Conservation (phyloP, 2,797 vertebrate genomes). For the Myotis pilosus region DNA sequence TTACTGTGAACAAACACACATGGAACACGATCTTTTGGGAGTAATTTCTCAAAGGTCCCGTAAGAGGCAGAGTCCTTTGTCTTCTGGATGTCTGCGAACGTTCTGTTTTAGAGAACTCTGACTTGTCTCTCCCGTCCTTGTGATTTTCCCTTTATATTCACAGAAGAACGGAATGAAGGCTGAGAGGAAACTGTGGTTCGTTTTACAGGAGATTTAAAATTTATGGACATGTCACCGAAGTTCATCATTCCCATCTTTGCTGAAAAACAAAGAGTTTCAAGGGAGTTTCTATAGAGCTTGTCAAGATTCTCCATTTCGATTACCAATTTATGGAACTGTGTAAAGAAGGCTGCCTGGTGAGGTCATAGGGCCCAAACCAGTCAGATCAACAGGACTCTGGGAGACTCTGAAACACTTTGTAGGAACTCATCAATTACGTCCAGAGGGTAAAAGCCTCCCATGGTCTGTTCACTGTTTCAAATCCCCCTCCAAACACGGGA, state of each 20-base stretch:
- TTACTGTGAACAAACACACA: conserved; percentile 56
- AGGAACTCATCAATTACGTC: conserved; percentile 69
- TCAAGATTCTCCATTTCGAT: conserved; percentile 66
- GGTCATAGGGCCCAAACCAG: conserved; percentile 57
- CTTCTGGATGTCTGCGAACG: neutral
- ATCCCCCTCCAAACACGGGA: neutral
- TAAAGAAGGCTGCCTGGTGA: conserved; percentile 64
- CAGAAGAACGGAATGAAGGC: neutral
- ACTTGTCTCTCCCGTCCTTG: conserved; percentile 52
- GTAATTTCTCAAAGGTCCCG: conserved; percentile 46
- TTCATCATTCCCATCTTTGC: conserved; percentile 52
- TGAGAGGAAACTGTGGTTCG: conserved; percentile 3
- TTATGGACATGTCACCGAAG: conserved; percentile 26
- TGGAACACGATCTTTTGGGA: conserved; percentile 34
- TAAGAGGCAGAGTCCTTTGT: neutral
- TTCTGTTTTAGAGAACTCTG: conserved; percentile 46
- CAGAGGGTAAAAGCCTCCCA: conserved; percentile 54
- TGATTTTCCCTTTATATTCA: conserved; percentile 44
- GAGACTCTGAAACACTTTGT: conserved; percentile 70
- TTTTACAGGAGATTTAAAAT: conserved; percentile 51
- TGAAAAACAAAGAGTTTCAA: conserved; percentile 63
- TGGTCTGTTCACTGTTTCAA: conserved; percentile 64
- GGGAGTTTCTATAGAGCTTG: conserved; percentile 51
- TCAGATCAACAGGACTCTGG: conserved; percentile 57
- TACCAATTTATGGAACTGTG: conserved; percentile 68